Base-by-base conservation (phyloP, 1,140 invertebrate species). In the Pararge aegeria region DNA sequence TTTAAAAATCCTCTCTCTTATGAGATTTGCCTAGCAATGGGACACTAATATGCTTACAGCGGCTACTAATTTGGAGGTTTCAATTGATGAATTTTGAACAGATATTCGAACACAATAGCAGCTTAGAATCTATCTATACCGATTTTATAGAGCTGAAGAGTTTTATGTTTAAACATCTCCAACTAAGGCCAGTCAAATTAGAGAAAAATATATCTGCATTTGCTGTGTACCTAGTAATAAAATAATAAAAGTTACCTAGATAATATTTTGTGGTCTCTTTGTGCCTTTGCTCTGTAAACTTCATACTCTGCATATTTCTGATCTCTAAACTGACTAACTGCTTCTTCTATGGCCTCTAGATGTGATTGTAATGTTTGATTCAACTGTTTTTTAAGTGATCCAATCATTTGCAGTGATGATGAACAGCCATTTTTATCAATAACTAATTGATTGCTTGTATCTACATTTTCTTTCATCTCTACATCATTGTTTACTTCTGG, bases 301-400 rank as follows among this genome's bases (percentile, higher is more conserved):
- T 90, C 87, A 79, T 83, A 90, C 27, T 91, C 88, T 29, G 81
- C 83, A 80, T 87, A 89, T 68, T 91, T 90, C 55, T 89, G 83
- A 58, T 91, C 90, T 70, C 80, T 77, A 64, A 87, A 91, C 40
- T 89, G 81, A 49, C 85, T 76, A 1, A 91, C 81, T n/a, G 80
- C 74, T 56, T 91, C 90, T 46, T 90, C 87, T 21, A 91, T 73
- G 4, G 77, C 79, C 57, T 90, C 87, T 12, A 89, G 65, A 55
- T 87, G 74, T 27, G 80, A 77, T 59, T 89, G 72, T 44, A 91
- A 59, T 1, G 76, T 88, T 59, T 84, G 76, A 40, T 77, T 82
- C 19, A 91, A 69, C 55, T 87, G 83, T 59, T 87, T 87, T 34
- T 68, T 84, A 9, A 90, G 72, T n/a, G 73, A 75, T 12, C 83